phyloP scores from a whole-genome alignment of 2,113 vertebrate species.

The Microcebus tavaratra region DNA sequence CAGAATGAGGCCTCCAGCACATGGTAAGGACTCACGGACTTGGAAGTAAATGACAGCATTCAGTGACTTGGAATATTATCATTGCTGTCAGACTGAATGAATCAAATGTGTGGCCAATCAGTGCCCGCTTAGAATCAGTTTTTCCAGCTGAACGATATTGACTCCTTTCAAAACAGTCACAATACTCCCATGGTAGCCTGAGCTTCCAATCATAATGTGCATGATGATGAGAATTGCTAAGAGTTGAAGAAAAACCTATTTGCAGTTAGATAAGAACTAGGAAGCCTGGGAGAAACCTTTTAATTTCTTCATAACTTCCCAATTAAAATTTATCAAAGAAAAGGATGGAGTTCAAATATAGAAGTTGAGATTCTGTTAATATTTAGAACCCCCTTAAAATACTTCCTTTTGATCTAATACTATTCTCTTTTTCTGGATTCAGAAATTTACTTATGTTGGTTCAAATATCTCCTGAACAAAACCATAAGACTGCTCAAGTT shows the following conservation, averaged over 20 bases:
- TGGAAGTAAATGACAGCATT: not conserved
- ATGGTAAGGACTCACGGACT: not conserved
- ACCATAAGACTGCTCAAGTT: not conserved
- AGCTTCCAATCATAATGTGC: not conserved
- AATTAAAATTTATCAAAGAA: not conserved
- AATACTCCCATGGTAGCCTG: not conserved
- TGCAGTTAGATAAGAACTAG: not conserved
- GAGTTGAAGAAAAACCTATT: slow-evolving; percentile 3
- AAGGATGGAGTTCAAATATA: not conserved
- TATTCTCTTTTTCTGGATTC: not conserved
- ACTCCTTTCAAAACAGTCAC: not conserved
- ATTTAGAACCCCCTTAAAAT: not conserved
- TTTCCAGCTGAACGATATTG: not conserved
- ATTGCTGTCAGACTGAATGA: not conserved
- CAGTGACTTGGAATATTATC: not conserved
- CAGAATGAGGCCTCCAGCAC: not conserved
- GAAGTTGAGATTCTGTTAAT: not conserved
- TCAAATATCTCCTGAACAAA: not conserved
- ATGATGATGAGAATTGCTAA: not conserved
- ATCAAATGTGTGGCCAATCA: not conserved
- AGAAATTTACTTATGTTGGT: not conserved
- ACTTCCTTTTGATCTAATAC: not conserved
- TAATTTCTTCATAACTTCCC: slow-evolving; percentile 1
- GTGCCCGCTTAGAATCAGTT: not conserved
- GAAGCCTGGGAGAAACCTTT: slow-evolving; percentile 5